Conservation (phyloP, 1,140 invertebrate species). For the Oryzaephilus surinamensis region DNA sequence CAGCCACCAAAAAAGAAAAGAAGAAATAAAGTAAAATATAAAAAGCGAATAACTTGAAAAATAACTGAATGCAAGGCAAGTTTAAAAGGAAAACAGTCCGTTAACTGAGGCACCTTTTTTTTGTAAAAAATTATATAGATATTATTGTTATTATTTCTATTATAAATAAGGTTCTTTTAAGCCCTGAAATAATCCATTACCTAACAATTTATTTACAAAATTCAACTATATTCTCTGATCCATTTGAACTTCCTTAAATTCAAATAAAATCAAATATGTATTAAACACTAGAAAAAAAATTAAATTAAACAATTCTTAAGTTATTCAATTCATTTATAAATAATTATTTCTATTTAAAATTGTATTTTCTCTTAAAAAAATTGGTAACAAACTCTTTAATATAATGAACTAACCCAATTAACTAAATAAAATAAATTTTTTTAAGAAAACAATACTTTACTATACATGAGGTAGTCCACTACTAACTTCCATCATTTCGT, state of each 20-base stretch:
- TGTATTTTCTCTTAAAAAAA: too few species aligned
- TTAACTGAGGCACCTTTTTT: conserved; percentile 6
- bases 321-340: too few species aligned
- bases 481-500: conserved; percentile 9
- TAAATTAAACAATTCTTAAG: neutral
- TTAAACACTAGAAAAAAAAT: neutral
- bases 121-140: neutral
- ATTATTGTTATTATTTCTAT: too few species aligned
- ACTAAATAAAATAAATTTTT: conserved; percentile 1
- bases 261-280: neutral
- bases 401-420: neutral
- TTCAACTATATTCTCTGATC: neutral
- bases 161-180: too few species aligned
- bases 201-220: neutral
- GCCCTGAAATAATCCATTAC: too few species aligned
- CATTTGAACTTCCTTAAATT: neutral
- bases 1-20: too few species aligned
- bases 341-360: too few species aligned
- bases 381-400: too few species aligned
- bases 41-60: neutral
- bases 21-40: neutral
- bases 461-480: conserved; percentile 10
- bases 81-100: conserved; percentile 8
- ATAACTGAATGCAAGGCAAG: conserved; percentile 16
- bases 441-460: conserved; percentile 7